These are phyloP conservation scores for Chymomyza fuscimana DNA, from an alignment of 2,888 invertebrate species.

Conservation along the genomic window DNA sequence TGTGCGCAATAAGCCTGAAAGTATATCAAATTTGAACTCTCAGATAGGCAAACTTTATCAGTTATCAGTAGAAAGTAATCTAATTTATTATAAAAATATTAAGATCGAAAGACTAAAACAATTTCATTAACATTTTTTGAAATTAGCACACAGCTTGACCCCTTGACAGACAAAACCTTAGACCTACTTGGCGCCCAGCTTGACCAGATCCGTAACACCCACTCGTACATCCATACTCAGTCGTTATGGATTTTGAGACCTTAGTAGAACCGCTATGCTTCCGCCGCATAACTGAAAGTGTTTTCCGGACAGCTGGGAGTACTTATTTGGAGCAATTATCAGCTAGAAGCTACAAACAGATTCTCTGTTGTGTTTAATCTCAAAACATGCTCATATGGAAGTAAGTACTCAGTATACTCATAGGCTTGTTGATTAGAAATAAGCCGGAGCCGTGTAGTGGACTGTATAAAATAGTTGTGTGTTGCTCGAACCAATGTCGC, in stretches of 20 bases:
- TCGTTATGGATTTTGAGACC: not conserved
- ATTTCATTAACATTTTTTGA: slow-evolving; percentile 9
- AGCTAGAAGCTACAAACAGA: slow-evolving; percentile 1
- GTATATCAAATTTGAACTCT: not conserved
- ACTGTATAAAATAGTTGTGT: no score
- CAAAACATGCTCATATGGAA: not conserved
- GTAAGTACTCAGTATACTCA: not conserved
- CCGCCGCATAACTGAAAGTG: slow-evolving; percentile 3
- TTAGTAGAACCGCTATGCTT: not conserved
- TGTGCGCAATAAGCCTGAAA: slow-evolving; percentile 62
- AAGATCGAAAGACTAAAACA: not conserved
- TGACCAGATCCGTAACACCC: slow-evolving; percentile 49
- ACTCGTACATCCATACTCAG: slow-evolving; percentile 48
- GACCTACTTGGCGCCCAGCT: slow-evolving; percentile 49
- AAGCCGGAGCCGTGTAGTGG: no score
- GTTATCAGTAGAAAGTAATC: not conserved
- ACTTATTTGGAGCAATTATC: not conserved
- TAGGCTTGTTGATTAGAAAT: no score
- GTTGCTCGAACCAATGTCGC: no score
- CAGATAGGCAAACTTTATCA: no score
- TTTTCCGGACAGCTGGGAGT: not conserved
- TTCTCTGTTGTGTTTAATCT: not conserved
- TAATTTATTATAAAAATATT: not conserved
- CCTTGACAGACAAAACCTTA: not conserved
- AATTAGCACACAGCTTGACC: not conserved